Base-by-base conservation (phyloP, 2,888 invertebrate species). In the Cantharis nigra region DNA sequence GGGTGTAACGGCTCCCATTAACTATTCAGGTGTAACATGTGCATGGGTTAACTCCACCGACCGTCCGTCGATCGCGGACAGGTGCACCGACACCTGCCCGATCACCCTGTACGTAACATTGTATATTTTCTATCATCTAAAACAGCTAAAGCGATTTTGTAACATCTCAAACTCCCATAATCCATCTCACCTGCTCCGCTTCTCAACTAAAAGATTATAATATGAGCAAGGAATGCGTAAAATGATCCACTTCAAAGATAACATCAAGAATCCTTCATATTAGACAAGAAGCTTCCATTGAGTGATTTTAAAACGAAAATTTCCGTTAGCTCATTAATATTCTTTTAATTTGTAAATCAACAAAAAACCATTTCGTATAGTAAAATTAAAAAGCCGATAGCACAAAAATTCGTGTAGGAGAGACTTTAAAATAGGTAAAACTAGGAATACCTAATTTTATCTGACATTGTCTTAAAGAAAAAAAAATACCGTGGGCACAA, bases 1-100 rank as follows among this genome's bases (percentile, higher is more conserved):
- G 85, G 84, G 83, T 84, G 84, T 84, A 85, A 85, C 85, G 85
- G 85, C 83, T 83, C 76, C 83, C 83, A 84, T 84, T 83, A 82
- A 82, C 85, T 83, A 85, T 85, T 86, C 85, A 85, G 85, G 85
- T 85, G 85, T 82, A 85, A 84, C 86, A 86, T 86, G 85, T 86
- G 86, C 84, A 75, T 69, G 72, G 79, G 79, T 81, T 80, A 80
- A 75, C 79, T 79, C 78, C 81, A 80, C 81, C 77, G 78, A 82
- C 81, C 81, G 83, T 82, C 81, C 80, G 80, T 77, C 79, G 83
- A 67, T 26, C 9, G n/a, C 49, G 26, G 23, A 85, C 86, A 86
- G 86, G 86, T 86, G 86, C 80, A 77, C 74, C 75, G 79, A 81
- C 85, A 86, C 86, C 86, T 86, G 86, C 85, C 84, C 78, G 80